A percentile compares a stretch with the other conserved stretches of the same genome.
phyloP scores from a whole-genome alignment of 1,140 invertebrate species.

The Gyrodactylus bullatarudis region DNA sequence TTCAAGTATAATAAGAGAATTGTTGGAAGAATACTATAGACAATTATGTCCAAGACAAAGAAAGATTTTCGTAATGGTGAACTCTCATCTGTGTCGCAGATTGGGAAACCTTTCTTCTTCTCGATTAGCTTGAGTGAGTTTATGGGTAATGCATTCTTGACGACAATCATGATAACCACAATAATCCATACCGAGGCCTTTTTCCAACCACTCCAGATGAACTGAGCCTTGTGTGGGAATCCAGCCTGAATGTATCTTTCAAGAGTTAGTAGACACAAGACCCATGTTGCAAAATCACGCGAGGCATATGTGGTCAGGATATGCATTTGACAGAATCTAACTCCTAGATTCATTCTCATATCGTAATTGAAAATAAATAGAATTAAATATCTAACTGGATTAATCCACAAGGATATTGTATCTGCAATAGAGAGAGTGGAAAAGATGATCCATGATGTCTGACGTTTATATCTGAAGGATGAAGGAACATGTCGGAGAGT shows the following conservation, averaged over 20 bases:
- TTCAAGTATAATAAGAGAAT: neutral
- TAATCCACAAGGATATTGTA: conserved; percentile 2
- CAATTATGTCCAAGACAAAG: conserved; percentile 1
- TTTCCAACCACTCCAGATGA: neutral
- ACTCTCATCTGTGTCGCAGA: neutral
- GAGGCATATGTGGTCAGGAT: neutral
- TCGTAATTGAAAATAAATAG: neutral
- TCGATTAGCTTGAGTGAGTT: neutral
- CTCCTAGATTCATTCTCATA: neutral
- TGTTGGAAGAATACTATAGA: conserved; percentile 2
- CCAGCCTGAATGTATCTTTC: neutral
- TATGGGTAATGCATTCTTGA: neutral
- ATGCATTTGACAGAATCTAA: neutral
- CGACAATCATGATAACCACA: neutral
- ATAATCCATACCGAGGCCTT: neutral
- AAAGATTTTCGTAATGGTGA: neutral
- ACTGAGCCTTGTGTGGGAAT: conserved; percentile 1
- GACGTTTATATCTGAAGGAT: neutral
- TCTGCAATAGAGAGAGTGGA: neutral
- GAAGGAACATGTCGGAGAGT: neutral
- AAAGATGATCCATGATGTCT: neutral
- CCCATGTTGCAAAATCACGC: conserved; percentile 2
- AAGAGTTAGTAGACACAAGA: neutral
- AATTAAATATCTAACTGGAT: conserved; percentile 1
- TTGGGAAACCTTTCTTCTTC: neutral